These are phyloP conservation scores for Psophia crepitans DNA, from an alignment of 2,113 vertebrate species.

Conservation along the genomic window DNA sequence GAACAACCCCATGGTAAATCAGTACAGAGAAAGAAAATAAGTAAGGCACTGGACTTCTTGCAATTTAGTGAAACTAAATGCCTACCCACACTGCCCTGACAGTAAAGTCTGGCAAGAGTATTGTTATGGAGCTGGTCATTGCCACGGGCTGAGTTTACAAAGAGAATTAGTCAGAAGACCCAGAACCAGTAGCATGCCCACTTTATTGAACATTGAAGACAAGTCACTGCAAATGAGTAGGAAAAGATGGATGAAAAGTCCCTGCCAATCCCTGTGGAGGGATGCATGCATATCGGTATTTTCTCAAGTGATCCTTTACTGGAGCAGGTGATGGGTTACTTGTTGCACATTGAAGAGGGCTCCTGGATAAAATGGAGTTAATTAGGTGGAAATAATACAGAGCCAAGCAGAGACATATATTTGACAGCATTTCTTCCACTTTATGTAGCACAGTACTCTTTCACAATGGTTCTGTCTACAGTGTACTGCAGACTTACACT, in stretches of 20 bases:
- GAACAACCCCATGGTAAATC: not conserved
- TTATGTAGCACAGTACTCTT: not conserved
- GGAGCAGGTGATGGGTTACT: not conserved
- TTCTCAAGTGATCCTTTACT: not conserved
- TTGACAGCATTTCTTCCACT: conserved; percentile 39
- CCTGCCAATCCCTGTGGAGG: not conserved
- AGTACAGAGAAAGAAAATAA: not conserved
- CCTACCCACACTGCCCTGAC: not conserved
- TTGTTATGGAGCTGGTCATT: not conserved
- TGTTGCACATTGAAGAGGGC: not conserved
- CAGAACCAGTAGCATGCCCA: not conserved
- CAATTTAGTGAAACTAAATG: not conserved
- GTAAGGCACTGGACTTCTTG: not conserved
- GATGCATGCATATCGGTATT: not conserved
- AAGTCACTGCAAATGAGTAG: not conserved
- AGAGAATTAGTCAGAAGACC: not conserved
- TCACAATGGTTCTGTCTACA: not conserved
- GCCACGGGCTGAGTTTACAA: not conserved
- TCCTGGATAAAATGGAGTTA: conserved; percentile 1
- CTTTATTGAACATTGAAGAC: not conserved
- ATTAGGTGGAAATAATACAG: not conserved
- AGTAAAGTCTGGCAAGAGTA: not conserved
- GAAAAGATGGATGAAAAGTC: not conserved
- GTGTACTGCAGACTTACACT: not conserved
- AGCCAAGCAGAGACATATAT: not conserved